Percentiles rank a stretch among this genome's conserved stretches.
Conservation (phyloP, 2,888 invertebrate species). For the Clepsis dumicolana region DNA sequence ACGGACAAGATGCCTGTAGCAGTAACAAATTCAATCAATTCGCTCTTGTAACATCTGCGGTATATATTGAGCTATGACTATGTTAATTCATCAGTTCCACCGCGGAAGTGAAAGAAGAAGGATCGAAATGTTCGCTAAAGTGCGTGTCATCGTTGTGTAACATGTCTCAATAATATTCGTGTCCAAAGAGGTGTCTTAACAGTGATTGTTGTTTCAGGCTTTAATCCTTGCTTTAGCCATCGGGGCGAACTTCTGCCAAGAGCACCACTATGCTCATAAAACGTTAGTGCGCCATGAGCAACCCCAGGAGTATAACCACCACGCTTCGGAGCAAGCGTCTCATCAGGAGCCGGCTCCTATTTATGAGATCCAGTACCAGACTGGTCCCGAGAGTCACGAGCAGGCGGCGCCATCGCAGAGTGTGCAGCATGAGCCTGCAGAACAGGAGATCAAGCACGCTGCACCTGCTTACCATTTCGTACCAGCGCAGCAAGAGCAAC, state of each 20-base stretch:
- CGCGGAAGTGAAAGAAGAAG: conserved; percentile 80
- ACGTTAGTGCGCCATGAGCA: conserved; percentile 61
- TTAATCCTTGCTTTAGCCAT: conserved; percentile 61
- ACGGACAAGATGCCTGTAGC: conserved; percentile 76
- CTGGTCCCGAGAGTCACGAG: conserved; percentile 51
- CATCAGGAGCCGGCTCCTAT: conserved; percentile 64
- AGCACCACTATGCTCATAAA: conserved; percentile 63
- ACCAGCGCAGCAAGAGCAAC: conserved; percentile 12
- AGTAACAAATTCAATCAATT: conserved; percentile 80
- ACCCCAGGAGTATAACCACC: conserved; percentile 62
- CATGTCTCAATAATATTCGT: conserved; percentile 25
- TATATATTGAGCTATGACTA: conserved; percentile 84
- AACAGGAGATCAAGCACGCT: conserved; percentile 43
- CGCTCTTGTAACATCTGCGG: conserved; percentile 84
- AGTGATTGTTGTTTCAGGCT: conserved; percentile 62
- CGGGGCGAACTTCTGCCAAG: conserved; percentile 61
- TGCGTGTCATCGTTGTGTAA: conserved; percentile 56
- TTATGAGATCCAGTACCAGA: conserved; percentile 58
- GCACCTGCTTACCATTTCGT: conserved; percentile 26
- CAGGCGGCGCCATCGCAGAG: conserved; percentile 67
- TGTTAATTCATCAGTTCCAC: conserved; percentile 83
- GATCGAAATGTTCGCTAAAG: conserved; percentile 81
- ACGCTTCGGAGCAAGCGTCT: conserved; percentile 57
- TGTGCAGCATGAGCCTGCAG: conserved; percentile 51
- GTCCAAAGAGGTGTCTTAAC: conserved; percentile 26